A percentile compares a stretch with the other conserved stretches of the same genome.
Conservation (phyloP, 1,140 invertebrate species). For the Eurosta solidaginis region DNA sequence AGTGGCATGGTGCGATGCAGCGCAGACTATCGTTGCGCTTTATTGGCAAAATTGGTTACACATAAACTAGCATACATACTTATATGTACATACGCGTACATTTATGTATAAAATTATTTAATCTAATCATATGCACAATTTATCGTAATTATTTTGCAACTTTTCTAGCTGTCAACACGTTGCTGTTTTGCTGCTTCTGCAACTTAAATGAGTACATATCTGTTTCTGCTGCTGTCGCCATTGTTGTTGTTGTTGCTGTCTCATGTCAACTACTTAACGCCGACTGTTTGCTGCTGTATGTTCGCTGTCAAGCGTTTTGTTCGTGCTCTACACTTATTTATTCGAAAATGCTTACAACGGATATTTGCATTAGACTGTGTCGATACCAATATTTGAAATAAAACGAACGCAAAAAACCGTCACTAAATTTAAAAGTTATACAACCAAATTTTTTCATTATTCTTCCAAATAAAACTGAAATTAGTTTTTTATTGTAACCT, state of each 20-base stretch:
- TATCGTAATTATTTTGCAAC: slow-evolving; percentile 29
- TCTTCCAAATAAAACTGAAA: not conserved
- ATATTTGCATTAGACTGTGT: not conserved
- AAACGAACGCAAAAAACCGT: not conserved
- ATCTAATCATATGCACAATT: slow-evolving; percentile 29
- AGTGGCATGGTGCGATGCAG: not conserved
- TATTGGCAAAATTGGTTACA: not conserved
- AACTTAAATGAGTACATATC: too few species aligned
- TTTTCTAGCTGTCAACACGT: slow-evolving; percentile 25
- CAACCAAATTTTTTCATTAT: not conserved
- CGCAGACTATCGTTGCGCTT: not conserved
- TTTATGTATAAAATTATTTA: not conserved
- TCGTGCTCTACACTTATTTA: not conserved
- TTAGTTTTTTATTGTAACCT: not conserved
- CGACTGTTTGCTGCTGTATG: slow-evolving; percentile 21
- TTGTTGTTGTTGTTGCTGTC: not conserved
- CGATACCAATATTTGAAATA: not conserved
- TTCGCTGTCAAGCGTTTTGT: slow-evolving; percentile 17
- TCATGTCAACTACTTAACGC: not conserved
- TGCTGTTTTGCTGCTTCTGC: not conserved
- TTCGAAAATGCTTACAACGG: not conserved
- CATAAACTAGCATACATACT: not conserved
- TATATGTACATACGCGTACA: not conserved
- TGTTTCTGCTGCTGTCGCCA: not conserved
- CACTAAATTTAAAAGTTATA: not conserved